Base-by-base conservation (phyloP, 2,888 invertebrate species). In the Heliothis peltigera region DNA sequence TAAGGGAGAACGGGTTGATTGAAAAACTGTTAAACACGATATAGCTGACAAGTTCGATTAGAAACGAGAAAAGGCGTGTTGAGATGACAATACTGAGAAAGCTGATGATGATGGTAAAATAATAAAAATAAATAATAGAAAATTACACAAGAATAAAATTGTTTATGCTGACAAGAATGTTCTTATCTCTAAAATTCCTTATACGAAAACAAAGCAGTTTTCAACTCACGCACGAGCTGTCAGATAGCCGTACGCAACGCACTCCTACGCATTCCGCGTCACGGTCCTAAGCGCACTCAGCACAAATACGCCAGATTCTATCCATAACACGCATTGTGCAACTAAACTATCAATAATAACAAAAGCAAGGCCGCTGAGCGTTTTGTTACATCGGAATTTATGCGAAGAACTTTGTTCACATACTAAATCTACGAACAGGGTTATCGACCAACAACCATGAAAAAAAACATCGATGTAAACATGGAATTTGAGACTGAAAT, bases 241-340 rank as follows among this genome's bases (percentile, higher is more conserved):
- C 28, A 76, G 76, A 78, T 73, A 68, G 64, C 39, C 17, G 28
- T 59, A 66, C 55, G 42, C 52, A 44, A 55, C 46, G 44, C 43
- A 60, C 59, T 74, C 75, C 59, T 65, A 70, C 75, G 62, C 74
- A 74, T 70, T 63, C 61, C 70, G 64, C 52, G 64, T 56, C 70
- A 64, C 54, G 74, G 48, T 55, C 60, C 64, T 44, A 56, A 53
- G 57, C 56, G 59, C 64, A 71, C 55, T 64, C 61, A 70, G 71
- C 61, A 66, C 54, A 60, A 66, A 68, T 62, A 67, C 53, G 65
- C 51, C 63, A 65, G 49, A 68, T 70, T 56, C 48, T 52, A 56
- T 60, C 54, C 64, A 57, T 66, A 72, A 63, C 71, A 72, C 47
- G 60, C 72, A 75, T 81, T 79, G 81, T 81, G 81, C 78, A 81